Conservation (phyloP, 2,797 vertebrate species). For the Telmatherina bonti region DNA sequence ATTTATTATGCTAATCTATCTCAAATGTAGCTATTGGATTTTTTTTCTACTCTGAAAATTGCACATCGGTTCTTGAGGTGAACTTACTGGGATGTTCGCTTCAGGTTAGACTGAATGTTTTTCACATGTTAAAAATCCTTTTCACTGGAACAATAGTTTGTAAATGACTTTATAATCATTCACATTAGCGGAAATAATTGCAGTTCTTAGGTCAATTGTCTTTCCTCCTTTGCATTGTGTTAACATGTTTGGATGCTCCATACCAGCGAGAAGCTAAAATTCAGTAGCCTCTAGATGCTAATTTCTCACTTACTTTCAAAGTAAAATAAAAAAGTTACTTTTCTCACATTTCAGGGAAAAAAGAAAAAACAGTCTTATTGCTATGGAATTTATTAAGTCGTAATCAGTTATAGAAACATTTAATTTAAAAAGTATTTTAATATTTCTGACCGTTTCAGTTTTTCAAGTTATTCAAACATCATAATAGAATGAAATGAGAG, state of each 20-base stretch:
- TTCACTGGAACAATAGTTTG: neutral
- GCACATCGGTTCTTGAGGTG: neutral
- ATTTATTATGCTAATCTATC: neutral
- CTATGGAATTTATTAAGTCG: neutral
- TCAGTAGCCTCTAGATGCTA: neutral
- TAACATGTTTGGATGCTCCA: neutral
- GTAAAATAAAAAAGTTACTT: neutral
- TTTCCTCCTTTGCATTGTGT: neutral
- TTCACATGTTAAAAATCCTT: neutral
- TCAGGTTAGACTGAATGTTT: neutral
- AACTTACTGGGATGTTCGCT: neutral
- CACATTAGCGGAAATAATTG: neutral
- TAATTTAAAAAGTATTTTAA: neutral
- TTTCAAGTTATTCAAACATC: neutral
- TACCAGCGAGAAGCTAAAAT: neutral
- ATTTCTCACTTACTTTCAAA: neutral
- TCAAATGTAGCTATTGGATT: neutral
- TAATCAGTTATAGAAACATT: neutral
- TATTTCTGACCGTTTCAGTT: neutral
- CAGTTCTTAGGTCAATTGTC: neutral
- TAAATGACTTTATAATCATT: neutral
- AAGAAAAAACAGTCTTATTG: neutral
- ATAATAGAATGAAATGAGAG: neutral
- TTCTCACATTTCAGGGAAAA: neutral
- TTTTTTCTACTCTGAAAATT: neutral